A percentile compares a stretch with the other conserved stretches of the same genome.
Conservation (phyloP, 1,140 invertebrate species). For the Andricus grossulariae region DNA sequence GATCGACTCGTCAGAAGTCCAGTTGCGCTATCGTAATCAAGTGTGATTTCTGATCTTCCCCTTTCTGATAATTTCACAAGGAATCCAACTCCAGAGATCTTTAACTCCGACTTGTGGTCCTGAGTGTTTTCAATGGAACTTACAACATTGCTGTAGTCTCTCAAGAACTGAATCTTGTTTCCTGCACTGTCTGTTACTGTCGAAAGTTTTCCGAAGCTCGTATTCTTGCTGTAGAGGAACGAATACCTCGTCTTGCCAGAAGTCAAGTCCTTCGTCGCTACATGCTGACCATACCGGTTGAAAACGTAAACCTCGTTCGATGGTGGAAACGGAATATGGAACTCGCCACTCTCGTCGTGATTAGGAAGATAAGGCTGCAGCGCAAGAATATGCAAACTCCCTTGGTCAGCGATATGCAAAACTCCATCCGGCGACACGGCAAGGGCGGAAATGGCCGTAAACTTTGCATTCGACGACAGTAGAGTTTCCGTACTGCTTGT, state of each 20-base stretch:
- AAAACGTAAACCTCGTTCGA: constrained; percentile 96
- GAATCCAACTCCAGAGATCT: constrained; percentile 91
- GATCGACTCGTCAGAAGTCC: constrained; percentile 88
- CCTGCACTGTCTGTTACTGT: constrained; percentile 94
- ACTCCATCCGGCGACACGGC: constrained; percentile 95
- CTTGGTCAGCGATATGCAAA: constrained; percentile 95
- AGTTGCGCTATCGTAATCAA: constrained; percentile 90
- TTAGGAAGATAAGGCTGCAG: constrained; percentile 92
- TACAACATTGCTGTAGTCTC: constrained; percentile 92
- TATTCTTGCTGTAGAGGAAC: constrained; percentile 97
- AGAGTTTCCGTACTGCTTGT: constrained; percentile 87
- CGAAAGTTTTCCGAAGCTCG: constrained; percentile 94
- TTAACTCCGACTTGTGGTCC: constrained; percentile 92
- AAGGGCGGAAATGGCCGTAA: constrained; percentile 93
- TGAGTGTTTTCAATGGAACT: constrained; percentile 96
- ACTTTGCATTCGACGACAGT: constrained; percentile 91
- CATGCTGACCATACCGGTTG: constrained; percentile 95
- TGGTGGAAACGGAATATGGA: constrained; percentile 93
- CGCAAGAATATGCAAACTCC: constrained; percentile 90
- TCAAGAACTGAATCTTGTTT: constrained; percentile 93
- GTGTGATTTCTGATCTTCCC: constrained; percentile 86
- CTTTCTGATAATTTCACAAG: constrained; percentile 89
- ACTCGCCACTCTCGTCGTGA: constrained; percentile 93
- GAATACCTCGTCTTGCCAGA: constrained; percentile 94
- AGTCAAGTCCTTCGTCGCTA: constrained; percentile 93